Base-by-base conservation (phyloP, 2,113 vertebrate genomes). In the Chitala chitala region DNA sequence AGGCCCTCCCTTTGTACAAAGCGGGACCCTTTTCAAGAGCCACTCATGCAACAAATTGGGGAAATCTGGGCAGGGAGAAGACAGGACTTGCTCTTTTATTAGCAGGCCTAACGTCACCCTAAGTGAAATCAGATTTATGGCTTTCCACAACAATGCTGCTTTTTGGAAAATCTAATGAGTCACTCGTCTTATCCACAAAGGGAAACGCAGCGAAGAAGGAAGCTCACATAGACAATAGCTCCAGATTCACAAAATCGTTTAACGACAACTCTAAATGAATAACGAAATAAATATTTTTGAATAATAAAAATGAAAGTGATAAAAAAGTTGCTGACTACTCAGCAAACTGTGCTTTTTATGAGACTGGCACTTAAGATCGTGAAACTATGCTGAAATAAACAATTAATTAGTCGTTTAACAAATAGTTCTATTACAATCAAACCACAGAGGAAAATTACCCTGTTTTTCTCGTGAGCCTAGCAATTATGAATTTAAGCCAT, bases 11-110 rank as follows among this genome's bases (percentile, higher is more conserved):
- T 96, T 94, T 96, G 94, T 96, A 90, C 85, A 85, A 79, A 87
- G 86, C 83, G 87, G 82, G 88, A 86, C 89, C 90, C 87, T 89
- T 93, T 93, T 91, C 91, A 91, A 86, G 90, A 92, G 86, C 90
- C 90, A 93, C 93, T 95, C 90, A 94, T 90, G 91, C 91, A 92
- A 93, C 87, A 92, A 92, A 92, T 91, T 90, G 91, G 87, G 90
- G 85, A 93, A 92, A 90, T 87, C 90, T 92, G 87, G 88, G 85
- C 84, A 83, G 78, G 85, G 90, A 88, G 84, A 89, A 89, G 82
- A 84, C 81, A 77, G 82, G 75, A 77, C 78, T 82, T 92, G 90
- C 88, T 86, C 85, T 92, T 93, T 91, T 90, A 90, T 86, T 87
- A 84, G 85, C 83, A 75, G 84, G 84, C 77, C 81, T 78, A 59